Percentiles rank a stretch among this genome's conserved stretches.
Evolutionary conservation across 2,888 invertebrate genomes (phyloP).

Genomic region (Tillus elongatus): DNA sequence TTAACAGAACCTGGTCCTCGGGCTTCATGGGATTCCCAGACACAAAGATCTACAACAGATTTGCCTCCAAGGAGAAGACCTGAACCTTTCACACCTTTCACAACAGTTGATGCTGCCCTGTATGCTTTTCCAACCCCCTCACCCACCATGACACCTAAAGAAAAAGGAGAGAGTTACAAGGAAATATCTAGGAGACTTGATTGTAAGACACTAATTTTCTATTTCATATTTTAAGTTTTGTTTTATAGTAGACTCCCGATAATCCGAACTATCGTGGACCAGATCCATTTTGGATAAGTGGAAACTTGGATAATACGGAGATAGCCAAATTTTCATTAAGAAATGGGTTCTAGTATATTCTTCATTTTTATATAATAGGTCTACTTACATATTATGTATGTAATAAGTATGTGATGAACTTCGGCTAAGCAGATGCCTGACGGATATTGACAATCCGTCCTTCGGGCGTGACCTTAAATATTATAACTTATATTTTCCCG

Average conservation of each 20-base stretch:
- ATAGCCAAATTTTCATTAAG: no score
- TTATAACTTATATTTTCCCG: no score
- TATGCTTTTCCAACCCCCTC: conserved; percentile 22
- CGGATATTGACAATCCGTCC: no score
- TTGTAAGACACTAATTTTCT: conserved; percentile 29
- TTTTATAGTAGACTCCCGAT: conserved; percentile 4
- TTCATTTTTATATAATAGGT: no score
- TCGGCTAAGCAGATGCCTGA: no score
- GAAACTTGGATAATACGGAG: no score
- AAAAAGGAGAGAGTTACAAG: conserved; percentile 38
- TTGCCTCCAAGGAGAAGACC: conserved; percentile 22
- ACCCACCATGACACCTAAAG: conserved; percentile 34
- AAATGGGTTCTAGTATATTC: no score
- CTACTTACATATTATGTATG: no score
- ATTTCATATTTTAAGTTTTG: conserved; percentile 9
- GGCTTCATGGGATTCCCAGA: conserved; percentile 40
- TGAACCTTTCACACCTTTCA: conserved; percentile 24
- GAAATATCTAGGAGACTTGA: conserved; percentile 39
- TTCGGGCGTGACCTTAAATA: no score
- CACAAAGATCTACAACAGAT: conserved; percentile 19
- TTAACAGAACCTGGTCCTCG: conserved; percentile 45
- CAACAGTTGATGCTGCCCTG: conserved; percentile 26
- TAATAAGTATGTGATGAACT: no score
- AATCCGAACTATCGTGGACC: no score
- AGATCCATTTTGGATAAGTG: no score